These are phyloP conservation scores for Panthera leo DNA, from an alignment of 2,113 vertebrate genomes.

Conservation along the genomic window DNA sequence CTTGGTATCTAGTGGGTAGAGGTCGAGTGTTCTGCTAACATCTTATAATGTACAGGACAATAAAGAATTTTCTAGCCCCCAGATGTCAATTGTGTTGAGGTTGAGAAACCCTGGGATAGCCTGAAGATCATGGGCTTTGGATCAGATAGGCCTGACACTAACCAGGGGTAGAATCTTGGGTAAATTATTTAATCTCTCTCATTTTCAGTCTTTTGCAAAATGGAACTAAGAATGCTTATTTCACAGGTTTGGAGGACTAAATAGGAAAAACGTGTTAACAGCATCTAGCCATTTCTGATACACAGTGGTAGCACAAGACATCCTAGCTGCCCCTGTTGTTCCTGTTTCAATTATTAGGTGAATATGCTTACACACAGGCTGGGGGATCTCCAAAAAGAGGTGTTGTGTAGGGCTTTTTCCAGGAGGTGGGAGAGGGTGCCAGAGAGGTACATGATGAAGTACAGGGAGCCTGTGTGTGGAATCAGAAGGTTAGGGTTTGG, in stretches of 20 bases:
- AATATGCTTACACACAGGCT: not conserved
- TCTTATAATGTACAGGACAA: not conserved
- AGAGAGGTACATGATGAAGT: not conserved
- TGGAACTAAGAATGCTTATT: not conserved
- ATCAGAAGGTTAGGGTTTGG: conserved; percentile 15
- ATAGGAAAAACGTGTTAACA: not conserved
- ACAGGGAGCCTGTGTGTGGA: not conserved
- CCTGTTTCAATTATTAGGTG: not conserved
- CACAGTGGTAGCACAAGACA: not conserved
- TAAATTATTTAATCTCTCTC: conserved; percentile 3
- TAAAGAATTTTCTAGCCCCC: not conserved
- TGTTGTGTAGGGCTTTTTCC: not conserved
- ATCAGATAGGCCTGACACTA: not conserved
- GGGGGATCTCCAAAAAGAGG: not conserved
- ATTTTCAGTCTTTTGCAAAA: conserved; percentile 44
- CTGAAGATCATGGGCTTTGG: not conserved
- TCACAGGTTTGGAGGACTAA: conserved; percentile 10
- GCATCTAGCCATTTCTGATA: not conserved
- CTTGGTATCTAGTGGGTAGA: not conserved
- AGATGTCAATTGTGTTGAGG: not conserved
- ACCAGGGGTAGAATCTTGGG: not conserved
- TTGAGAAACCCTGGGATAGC: not conserved
- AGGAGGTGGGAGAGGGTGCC: not conserved
- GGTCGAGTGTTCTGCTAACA: not conserved
- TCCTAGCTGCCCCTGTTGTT: not conserved